These are phyloP conservation scores for Megalurothrips usitatus DNA, from an alignment of 2,888 invertebrate genomes.

Conservation along the genomic window DNA sequence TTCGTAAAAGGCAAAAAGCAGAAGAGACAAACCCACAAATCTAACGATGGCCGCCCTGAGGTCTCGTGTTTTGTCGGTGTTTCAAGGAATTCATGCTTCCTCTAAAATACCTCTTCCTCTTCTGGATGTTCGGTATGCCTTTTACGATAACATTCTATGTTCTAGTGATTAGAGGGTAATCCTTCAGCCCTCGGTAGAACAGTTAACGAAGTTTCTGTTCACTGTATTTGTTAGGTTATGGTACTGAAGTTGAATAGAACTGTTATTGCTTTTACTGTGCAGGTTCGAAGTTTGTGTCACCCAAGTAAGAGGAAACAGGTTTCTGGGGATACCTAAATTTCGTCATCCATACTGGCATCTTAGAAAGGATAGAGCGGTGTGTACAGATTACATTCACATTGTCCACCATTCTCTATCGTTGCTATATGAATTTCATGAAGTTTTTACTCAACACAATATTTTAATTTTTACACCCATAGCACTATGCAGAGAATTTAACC, in stretches of 20 bases:
- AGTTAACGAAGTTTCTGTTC: background rate
- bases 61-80: background rate
- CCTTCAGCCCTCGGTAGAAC: background rate
- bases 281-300: slow-evolving; percentile 13
- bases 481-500: slow-evolving; percentile 65
- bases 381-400: slow-evolving; percentile 39
- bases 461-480: slow-evolving; percentile 46
- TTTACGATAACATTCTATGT: background rate
- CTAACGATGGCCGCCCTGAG: slow-evolving; percentile 6
- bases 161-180: background rate
- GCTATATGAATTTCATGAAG: background rate
- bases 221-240: background rate
- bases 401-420: background rate
- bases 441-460: background rate
- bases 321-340: slow-evolving; percentile 48
- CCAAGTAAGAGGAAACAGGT: slow-evolving; percentile 9
- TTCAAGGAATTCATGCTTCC: background rate
- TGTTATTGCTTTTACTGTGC: background rate
- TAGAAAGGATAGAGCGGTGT: slow-evolving; percentile 60
- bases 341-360: slow-evolving; percentile 68
- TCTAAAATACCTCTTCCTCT: background rate
- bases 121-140: background rate
- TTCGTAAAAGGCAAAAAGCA: background rate
- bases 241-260: background rate
- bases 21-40: too few relatives aligned